These are phyloP conservation scores for Xiphydria camelus DNA, from an alignment of 2,888 invertebrate species.

Conservation along the genomic window DNA sequence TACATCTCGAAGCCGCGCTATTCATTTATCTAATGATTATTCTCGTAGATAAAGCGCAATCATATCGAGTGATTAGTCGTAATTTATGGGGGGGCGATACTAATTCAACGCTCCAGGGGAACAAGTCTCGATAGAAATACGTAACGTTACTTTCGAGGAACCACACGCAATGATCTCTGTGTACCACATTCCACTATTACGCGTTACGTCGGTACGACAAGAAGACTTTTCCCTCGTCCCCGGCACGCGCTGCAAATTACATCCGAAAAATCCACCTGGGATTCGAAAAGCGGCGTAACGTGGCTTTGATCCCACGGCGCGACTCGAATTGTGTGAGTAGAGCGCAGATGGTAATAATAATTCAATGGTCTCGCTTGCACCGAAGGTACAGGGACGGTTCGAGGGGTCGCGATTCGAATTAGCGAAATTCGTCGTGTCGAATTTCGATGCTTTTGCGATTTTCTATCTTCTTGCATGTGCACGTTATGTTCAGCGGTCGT, in stretches of 20 bases:
- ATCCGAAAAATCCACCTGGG: constrained; percentile 11
- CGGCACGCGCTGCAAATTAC: not conserved
- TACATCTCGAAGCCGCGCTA: no score
- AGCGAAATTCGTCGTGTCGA: not conserved
- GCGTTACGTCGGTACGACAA: no score
- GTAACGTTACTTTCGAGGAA: no score
- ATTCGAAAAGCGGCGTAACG: constrained; percentile 17
- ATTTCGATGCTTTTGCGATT: no score
- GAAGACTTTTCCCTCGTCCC: not conserved
- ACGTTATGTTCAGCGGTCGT: no score
- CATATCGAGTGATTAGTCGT: no score
- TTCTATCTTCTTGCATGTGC: no score
- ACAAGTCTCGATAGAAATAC: no score
- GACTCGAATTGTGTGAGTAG: constrained; percentile 10
- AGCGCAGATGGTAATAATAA: constrained; percentile 35
- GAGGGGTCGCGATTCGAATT: not conserved
- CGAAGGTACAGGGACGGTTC: constrained; percentile 3
- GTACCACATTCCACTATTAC: no score
- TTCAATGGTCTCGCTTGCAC: constrained; percentile 20
- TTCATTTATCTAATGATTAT: no score
- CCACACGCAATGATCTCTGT: no score
- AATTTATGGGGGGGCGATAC: not conserved
- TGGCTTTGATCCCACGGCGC: constrained; percentile 29
- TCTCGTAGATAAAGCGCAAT: no score
- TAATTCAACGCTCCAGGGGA: not conserved